phyloP scores from a whole-genome alignment of 2,797 vertebrate genomes.

The Calcarius lapponicus region DNA sequence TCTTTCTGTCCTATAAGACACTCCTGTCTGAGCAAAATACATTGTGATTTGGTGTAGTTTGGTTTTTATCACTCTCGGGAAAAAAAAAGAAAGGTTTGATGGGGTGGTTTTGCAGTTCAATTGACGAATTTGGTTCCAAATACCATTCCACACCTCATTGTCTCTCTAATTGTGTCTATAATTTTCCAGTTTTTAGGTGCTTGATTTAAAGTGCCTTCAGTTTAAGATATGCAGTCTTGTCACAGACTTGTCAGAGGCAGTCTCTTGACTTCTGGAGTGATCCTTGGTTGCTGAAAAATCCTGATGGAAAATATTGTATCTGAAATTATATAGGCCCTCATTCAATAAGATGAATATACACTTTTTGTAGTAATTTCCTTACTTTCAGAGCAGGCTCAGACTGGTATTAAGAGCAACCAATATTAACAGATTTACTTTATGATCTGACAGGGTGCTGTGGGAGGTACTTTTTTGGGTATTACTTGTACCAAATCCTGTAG shows the following conservation, averaged over 20 bases:
- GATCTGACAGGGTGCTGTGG: background rate
- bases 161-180: background rate
- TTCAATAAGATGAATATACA: background rate
- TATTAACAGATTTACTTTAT: background rate
- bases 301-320: background rate
- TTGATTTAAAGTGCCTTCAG: background rate
- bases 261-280: background rate
- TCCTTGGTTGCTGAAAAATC: background rate
- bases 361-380: background rate
- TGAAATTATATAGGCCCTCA: background rate
- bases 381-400: background rate
- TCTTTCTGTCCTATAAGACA: background rate
- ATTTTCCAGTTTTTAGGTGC: background rate
- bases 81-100: background rate
- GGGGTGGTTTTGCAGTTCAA: background rate
- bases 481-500: background rate
- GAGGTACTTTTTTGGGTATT: background rate
- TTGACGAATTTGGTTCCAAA: background rate
- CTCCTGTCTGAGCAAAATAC: background rate
- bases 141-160: background rate
- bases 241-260: background rate
- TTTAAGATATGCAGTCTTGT: background rate
- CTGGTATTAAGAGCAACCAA: background rate
- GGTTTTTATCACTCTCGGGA: background rate
- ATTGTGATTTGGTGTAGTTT: background rate